Percentiles rank a stretch among this genome's conserved stretches.
phyloP scores from a whole-genome alignment of 2,113 vertebrate genomes.

The Dryoscopus gambensis region DNA sequence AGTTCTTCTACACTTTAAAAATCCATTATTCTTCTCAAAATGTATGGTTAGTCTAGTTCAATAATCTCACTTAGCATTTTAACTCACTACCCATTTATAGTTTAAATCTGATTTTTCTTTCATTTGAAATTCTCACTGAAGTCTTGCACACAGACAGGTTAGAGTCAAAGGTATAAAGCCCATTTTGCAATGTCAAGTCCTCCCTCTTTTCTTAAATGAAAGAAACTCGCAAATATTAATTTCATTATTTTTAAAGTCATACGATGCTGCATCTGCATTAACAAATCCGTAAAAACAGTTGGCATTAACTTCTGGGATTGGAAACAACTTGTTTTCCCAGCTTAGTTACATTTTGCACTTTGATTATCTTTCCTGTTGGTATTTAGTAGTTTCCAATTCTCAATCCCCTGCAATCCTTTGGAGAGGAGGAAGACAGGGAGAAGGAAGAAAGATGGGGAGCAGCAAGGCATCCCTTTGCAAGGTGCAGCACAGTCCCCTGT shows the following conservation, averaged over 20 bases:
- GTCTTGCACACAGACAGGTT: not conserved
- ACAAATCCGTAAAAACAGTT: not conserved
- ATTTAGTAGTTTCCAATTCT: not conserved
- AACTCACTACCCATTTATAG: not conserved
- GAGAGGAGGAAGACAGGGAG: not conserved
- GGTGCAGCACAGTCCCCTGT: not conserved
- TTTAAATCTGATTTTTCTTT: not conserved
- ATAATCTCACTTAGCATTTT: not conserved
- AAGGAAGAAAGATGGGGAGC: not conserved
- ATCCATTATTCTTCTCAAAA: not conserved
- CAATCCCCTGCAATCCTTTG: not conserved
- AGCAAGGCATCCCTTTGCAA: not conserved
- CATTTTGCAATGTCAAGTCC: not conserved
- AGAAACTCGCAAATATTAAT: not conserved
- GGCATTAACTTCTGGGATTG: not conserved
- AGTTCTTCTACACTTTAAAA: not conserved
- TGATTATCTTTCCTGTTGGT: not conserved
- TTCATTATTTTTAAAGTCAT: not conserved
- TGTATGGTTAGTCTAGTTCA: not conserved
- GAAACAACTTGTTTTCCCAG: not conserved
- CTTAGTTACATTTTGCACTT: not conserved
- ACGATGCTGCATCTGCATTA: not conserved
- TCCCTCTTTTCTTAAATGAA: not conserved
- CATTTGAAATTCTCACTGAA: not conserved
- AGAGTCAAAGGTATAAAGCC: not conserved